These are phyloP conservation scores for Sisyra terminalis DNA, from an alignment of 2,888 invertebrate species.

Conservation along the genomic window DNA sequence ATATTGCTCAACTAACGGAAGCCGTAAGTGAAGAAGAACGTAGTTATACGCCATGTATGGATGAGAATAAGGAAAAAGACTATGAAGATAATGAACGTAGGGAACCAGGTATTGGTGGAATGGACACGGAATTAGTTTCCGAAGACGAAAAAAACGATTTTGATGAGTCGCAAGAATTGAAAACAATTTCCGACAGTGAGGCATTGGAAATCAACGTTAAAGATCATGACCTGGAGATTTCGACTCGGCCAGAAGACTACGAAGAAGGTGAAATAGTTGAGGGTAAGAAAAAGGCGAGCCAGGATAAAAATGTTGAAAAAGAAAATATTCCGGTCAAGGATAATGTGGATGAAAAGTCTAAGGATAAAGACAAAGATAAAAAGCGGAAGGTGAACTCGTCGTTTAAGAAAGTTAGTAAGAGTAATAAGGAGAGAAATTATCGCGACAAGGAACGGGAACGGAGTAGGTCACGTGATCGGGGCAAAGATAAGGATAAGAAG, in stretches of 20 bases:
- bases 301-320: conserved; percentile 16
- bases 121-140: conserved; percentile 60
- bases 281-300: conserved; percentile 17
- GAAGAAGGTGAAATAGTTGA: conserved; percentile 44
- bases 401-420: conserved; percentile 70
- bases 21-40: conserved; percentile 49
- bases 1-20: conserved; percentile 35
- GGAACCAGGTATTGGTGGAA: conserved; percentile 33
- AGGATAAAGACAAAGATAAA: conserved; percentile 24
- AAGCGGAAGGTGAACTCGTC: conserved; percentile 35
- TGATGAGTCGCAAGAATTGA: conserved; percentile 33
- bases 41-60: conserved; percentile 56
- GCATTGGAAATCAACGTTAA: conserved; percentile 27
- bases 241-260: conserved; percentile 25
- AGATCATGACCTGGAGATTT: conserved; percentile 28
- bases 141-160: conserved; percentile 53
- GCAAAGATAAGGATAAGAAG: conserved; percentile 17
- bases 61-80: conserved; percentile 34
- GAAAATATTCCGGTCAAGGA: conserved; percentile 35
- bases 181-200: conserved; percentile 25
- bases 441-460: conserved; percentile 39
- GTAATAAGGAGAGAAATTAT: conserved; percentile 60
- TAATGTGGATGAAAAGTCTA: conserved; percentile 29
- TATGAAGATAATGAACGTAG: conserved; percentile 8
- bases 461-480: conserved; percentile 25